Evolutionary conservation across 2,797 vertebrate genomes (phyloP), one percentile per base, ranked within the genome.

Genomic region (Carapus acus): DNA sequence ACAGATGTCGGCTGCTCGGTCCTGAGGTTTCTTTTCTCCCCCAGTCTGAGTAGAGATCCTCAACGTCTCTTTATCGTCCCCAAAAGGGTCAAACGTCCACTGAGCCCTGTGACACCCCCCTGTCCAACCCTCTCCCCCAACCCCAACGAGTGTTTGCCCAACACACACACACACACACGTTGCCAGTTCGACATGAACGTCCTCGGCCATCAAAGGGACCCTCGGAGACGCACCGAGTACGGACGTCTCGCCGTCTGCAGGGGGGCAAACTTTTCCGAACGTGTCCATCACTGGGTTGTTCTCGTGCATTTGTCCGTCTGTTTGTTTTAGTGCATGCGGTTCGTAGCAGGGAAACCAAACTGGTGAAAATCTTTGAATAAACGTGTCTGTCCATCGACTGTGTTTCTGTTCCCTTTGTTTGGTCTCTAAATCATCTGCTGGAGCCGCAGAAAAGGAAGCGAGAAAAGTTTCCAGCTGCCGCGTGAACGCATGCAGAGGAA

Each of bases 251-350:
- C 48, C 54, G 31, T 61, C 29, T 36, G 38, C 48, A 39, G 19
- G n/a, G n/a, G n/a, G n/a, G n/a, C n/a, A n/a, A n/a, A n/a, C n/a
- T n/a, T n/a, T n/a, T n/a, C n/a, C n/a, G n/a, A n/a, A n/a, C n/a
- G n/a, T n/a, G n/a, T n/a, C n/a, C n/a, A n/a, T n/a, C n/a, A n/a
- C n/a, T n/a, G n/a, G n/a, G n/a, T n/a, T n/a, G n/a, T n/a, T n/a
- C 78, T 68, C 78, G 79, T 85, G 67, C 54, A 63, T 55, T 49
- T 58, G 69, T 83, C 72, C 34, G 57, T 79, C 62, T 58, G 62
- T 76, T 78, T 62, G 67, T 86, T 82, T 71, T 87, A 78, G 74
- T 88, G 87, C 88, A 89, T 89, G 87, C 78, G 69, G 72, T 83
- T 86, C 79, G 74, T 79, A 73, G 66, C 85, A 71, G 75, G 78